A percentile compares a stretch with the other conserved stretches of the same genome.
These are phyloP conservation scores for Motacilla alba DNA, from an alignment of 2,113 vertebrate species.

Conservation along the genomic window DNA sequence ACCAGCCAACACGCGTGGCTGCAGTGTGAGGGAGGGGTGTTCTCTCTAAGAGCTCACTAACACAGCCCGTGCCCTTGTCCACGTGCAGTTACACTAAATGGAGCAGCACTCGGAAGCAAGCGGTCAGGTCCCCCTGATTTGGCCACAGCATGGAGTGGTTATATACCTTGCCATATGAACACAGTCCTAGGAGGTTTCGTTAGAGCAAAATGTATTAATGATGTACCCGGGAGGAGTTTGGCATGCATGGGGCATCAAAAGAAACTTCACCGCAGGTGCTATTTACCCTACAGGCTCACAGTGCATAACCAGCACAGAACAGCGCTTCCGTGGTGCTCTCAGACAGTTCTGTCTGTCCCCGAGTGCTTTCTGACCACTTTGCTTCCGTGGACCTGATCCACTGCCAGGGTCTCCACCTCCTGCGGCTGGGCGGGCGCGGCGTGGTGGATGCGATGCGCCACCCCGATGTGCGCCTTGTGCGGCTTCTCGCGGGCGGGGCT, in stretches of 20 bases:
- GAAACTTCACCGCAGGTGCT: slow-evolving; percentile 47
- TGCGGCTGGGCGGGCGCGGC: slow-evolving; percentile 65
- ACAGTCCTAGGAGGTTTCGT: neutral
- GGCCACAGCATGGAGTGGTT: slow-evolving; percentile 69
- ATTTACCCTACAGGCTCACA: slow-evolving; percentile 64
- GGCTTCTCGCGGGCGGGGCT: slow-evolving; percentile 84
- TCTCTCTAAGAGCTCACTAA: neutral
- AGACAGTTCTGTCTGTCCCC: slow-evolving; percentile 95
- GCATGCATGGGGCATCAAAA: slow-evolving; percentile 80
- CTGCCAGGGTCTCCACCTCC: slow-evolving; percentile 87
- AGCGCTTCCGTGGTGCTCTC: slow-evolving; percentile 32
- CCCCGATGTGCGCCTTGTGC: slow-evolving; percentile 86
- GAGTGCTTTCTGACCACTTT: slow-evolving; percentile 89
- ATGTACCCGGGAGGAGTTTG: slow-evolving; percentile 74
- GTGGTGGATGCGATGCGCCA: slow-evolving; percentile 91
- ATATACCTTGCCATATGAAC: slow-evolving; percentile 52
- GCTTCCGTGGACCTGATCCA: slow-evolving; percentile 89
- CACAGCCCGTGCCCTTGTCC: slow-evolving; percentile 44
- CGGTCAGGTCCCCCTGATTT: slow-evolving; percentile 71
- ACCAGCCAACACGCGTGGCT: slow-evolving; percentile 28
- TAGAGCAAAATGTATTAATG: slow-evolving; percentile 16
- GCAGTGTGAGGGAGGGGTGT: neutral
- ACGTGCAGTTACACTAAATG: neutral
- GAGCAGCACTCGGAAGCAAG: slow-evolving; percentile 71
- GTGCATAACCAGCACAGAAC: slow-evolving; percentile 76